These are phyloP conservation scores for Puffinus mauretanicus DNA, from an alignment of 2,113 vertebrate species.

Conservation along the genomic window DNA sequence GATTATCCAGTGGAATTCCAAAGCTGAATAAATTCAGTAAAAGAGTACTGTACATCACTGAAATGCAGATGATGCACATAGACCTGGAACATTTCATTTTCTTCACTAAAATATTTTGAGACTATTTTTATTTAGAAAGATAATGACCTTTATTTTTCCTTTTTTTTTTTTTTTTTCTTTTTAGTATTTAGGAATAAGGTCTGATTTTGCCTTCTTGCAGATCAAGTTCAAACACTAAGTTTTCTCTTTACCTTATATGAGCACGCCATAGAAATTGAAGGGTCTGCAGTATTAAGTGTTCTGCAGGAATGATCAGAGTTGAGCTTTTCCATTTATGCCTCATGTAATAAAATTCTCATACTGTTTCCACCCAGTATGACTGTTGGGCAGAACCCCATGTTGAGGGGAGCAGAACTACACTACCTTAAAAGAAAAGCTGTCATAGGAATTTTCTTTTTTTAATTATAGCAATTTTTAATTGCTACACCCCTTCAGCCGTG, in stretches of 20 bases:
- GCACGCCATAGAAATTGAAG: background rate
- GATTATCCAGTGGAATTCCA: background rate
- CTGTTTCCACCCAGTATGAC: background rate
- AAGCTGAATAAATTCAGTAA: background rate
- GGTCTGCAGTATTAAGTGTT: background rate
- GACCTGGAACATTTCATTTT: background rate
- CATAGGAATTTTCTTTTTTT: background rate
- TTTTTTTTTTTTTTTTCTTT: background rate
- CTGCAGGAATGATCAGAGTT: background rate
- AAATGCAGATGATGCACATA: background rate
- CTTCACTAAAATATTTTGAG: background rate
- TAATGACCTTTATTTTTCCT: background rate
- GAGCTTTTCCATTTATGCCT: background rate
- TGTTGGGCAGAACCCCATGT: background rate
- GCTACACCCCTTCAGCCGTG: background rate
- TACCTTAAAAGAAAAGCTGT: background rate
- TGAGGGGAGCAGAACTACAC: background rate
- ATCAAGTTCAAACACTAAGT: background rate
- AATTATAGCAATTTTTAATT: background rate
- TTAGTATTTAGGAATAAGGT: background rate
- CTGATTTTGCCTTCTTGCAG: background rate
- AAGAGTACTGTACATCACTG: background rate
- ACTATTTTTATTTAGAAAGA: background rate
- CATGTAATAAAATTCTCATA: background rate
- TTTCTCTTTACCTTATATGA: background rate